These are phyloP conservation scores for Chromoteleia sp. DNA, from an alignment of 2,888 invertebrate species.

Conservation along the genomic window DNA sequence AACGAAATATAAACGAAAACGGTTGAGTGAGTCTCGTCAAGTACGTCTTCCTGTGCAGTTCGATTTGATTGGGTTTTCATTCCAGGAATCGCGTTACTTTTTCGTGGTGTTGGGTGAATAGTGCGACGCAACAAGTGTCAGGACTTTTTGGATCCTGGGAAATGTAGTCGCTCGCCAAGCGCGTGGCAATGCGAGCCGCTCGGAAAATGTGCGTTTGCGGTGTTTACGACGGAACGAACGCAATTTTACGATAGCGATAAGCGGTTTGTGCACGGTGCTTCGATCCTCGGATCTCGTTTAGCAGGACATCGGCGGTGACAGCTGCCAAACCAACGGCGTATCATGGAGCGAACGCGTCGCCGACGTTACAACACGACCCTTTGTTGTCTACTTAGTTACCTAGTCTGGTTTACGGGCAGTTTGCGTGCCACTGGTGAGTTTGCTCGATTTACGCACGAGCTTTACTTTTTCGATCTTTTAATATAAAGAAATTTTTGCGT, in stretches of 20 bases:
- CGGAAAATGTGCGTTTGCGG: conserved; percentile 54
- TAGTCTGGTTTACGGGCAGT: conserved; percentile 58
- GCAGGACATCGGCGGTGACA: conserved; percentile 41
- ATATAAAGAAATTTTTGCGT: conserved; percentile 54
- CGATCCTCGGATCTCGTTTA: conserved; percentile 10
- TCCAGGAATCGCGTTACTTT: conserved; percentile 11
- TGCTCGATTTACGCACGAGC: background rate
- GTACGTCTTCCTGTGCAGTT: background rate
- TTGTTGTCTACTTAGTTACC: conserved; percentile 65
- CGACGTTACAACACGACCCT: conserved; percentile 57
- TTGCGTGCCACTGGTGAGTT: conserved; percentile 60
- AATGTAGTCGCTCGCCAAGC: conserved; percentile 48
- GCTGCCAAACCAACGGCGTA: conserved; percentile 56
- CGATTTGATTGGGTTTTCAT: background rate
- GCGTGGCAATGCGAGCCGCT: conserved; percentile 64
- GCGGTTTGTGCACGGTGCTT: conserved; percentile 41
- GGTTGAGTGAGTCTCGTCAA: background rate
- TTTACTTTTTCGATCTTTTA: conserved; percentile 9
- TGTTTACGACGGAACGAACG: conserved; percentile 54
- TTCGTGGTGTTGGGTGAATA: conserved; percentile 32
- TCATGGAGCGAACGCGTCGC: conserved; percentile 61
- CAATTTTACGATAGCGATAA: conserved; percentile 50
- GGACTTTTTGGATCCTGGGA: conserved; percentile 63
- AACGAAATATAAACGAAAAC: background rate
- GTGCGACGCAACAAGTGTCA: conserved; percentile 69